Conservation (phyloP, 92 coral and sea anemone genomes). For the Zoanthus solanderi region DNA sequence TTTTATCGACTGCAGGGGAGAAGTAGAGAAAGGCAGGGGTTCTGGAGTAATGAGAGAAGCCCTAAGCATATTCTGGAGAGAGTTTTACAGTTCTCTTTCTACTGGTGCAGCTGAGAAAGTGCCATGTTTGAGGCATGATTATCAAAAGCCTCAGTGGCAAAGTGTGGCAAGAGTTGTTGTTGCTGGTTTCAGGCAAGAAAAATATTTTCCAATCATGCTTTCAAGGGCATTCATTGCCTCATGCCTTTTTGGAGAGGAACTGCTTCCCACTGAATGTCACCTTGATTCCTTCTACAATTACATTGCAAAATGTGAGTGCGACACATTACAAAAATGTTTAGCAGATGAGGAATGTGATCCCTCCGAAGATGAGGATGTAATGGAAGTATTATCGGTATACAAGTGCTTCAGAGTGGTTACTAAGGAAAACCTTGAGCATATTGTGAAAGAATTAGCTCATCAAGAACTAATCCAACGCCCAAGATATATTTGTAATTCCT, state of each 20-base stretch:
- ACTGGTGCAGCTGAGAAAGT: conserved; percentile 63
- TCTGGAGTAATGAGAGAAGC: conserved; percentile 58
- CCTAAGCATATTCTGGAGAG: conserved; percentile 62
- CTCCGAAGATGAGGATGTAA: conserved; percentile 52
- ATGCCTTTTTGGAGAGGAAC: conserved; percentile 51
- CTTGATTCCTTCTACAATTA: conserved; percentile 51
- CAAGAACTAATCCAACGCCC: conserved; percentile 67
- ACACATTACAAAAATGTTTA: conserved; percentile 42
- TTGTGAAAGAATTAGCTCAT: conserved; percentile 55
- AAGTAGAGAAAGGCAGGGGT: conserved; percentile 58
- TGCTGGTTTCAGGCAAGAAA: conserved; percentile 41
- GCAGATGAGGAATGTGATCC: conserved; percentile 58
- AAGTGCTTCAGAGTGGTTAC: conserved; percentile 54
- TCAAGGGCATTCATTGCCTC: conserved; percentile 58
- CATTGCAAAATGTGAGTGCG: conserved; percentile 52
- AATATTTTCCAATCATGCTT: conserved; percentile 48
- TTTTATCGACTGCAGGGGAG: conserved; percentile 54
- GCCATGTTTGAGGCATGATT: conserved; percentile 57
- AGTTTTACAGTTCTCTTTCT: conserved; percentile 45
- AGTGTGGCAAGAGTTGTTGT: conserved; percentile 59
- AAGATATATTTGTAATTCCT: conserved; percentile 62
- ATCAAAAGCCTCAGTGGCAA: conserved; percentile 57
- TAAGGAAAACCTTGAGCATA: conserved; percentile 52
- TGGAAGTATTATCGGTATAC: conserved; percentile 51
- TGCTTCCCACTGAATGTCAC: conserved; percentile 23